Percentiles rank a stretch among this genome's conserved stretches.
phyloP scores from a whole-genome alignment of 2,113 vertebrate genomes.

The Otus sunia region DNA sequence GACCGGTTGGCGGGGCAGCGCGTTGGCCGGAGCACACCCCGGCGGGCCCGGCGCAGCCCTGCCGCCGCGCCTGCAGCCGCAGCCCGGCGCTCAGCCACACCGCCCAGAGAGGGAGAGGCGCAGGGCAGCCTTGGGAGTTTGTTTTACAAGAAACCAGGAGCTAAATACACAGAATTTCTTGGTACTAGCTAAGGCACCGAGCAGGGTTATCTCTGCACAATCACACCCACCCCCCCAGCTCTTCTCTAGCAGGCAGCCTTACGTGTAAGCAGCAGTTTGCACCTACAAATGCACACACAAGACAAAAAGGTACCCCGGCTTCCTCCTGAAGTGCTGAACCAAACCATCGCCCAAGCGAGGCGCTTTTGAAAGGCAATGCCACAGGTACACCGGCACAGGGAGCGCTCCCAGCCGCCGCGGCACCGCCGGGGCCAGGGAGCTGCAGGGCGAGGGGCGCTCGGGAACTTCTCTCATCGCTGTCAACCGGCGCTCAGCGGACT shows the following conservation, averaged over 20 bases:
- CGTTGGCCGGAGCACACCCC: not conserved
- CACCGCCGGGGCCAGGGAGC: too few species aligned
- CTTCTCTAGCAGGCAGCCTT: not conserved
- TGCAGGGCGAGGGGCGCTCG: too few species aligned
- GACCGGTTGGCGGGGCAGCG: not conserved
- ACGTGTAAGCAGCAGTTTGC: rapidly evolving
- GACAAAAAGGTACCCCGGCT: too few species aligned
- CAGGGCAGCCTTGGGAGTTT: rapidly evolving
- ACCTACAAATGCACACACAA: rapidly evolving
- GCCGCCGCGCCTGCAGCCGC: not conserved
- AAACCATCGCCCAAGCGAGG: not conserved
- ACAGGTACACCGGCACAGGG: rapidly evolving
- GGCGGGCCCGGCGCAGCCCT: not conserved
- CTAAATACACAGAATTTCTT: not conserved
- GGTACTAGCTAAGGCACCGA: not conserved
- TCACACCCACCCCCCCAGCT: rapidly evolving
- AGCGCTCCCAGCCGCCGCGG: too few species aligned
- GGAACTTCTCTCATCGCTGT: too few species aligned
- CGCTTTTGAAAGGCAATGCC: not conserved
- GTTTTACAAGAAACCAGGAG: not conserved
- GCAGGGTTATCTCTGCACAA: too few species aligned
- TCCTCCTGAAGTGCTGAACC: not conserved
- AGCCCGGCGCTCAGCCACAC: rapidly evolving
- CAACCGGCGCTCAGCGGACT: not conserved
- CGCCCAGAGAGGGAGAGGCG: rapidly evolving